These are phyloP conservation scores for Latrodectus hesperus DNA, from an alignment of 2,888 invertebrate genomes.

Conservation along the genomic window DNA sequence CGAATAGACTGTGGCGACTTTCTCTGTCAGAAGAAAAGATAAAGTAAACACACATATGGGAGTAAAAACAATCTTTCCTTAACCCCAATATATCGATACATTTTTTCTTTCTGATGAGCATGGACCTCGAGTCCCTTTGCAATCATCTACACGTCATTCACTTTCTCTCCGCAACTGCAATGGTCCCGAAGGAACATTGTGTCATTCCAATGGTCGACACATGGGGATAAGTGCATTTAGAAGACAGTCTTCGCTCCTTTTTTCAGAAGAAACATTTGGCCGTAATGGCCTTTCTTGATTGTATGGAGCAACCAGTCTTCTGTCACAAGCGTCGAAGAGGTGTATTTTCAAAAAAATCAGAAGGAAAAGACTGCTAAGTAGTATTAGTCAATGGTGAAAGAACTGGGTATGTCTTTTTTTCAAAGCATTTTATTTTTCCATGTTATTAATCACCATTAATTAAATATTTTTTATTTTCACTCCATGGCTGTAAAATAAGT, in stretches of 20 bases:
- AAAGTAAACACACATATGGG: neutral
- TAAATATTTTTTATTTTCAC: too few relatives aligned
- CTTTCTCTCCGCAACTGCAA: neutral
- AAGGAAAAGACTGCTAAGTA: conserved; percentile 2
- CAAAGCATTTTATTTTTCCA: too few relatives aligned
- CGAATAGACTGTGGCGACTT: neutral
- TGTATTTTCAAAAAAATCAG: neutral
- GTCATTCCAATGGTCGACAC: conserved; percentile 5
- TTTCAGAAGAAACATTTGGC: conserved; percentile 2
- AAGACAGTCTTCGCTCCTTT: neutral
- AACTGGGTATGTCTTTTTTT: too few relatives aligned
- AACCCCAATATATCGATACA: neutral
- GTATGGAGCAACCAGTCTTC: neutral
- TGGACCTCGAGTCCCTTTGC: neutral
- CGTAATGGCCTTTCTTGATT: conserved; percentile 5
- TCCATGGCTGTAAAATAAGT: too few relatives aligned
- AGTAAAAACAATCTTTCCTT: neutral
- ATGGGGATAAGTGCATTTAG: conserved; percentile 5
- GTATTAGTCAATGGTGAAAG: neutral
- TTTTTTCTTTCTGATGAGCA: neutral
- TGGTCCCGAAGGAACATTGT: conserved; percentile 1
- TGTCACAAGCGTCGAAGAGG: neutral
- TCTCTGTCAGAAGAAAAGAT: neutral
- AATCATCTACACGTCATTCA: conserved; percentile 5
- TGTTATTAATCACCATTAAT: too few relatives aligned